A percentile compares a stretch with the other conserved stretches of the same genome.
These are phyloP conservation scores for Hippopotamyrus pictus DNA, from an alignment of 2,797 vertebrate species.

Conservation along the genomic window DNA sequence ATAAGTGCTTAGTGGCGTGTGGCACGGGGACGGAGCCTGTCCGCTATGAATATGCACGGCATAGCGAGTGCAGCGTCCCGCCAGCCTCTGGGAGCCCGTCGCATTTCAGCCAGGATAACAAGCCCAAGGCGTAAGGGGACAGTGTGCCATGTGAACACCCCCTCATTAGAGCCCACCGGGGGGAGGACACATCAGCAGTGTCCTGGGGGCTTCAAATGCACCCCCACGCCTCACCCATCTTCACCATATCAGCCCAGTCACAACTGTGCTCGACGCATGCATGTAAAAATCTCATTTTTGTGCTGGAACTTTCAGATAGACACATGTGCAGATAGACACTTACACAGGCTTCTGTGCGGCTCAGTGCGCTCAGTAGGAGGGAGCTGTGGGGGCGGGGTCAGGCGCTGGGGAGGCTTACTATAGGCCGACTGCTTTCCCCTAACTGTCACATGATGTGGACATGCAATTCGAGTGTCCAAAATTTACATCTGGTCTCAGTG, in stretches of 20 bases:
- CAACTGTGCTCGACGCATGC: not conserved
- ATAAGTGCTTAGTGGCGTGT: slow-evolving; percentile 54
- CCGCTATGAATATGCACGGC: slow-evolving; percentile 21
- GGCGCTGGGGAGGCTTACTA: not conserved
- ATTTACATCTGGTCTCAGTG: not conserved
- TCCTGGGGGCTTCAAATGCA: not conserved
- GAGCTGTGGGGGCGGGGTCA: not conserved
- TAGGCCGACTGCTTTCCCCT: not conserved
- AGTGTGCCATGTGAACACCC: not conserved
- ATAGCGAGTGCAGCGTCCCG: not conserved
- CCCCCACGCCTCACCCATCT: not conserved
- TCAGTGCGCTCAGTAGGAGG: not conserved
- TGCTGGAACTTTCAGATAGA: not conserved
- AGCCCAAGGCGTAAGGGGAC: not conserved
- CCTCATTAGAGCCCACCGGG: not conserved
- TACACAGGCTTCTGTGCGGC: not conserved
- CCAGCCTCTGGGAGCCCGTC: not conserved
- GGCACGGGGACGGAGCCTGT: slow-evolving; percentile 33
- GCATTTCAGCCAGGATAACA: not conserved
- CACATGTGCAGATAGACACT: not conserved
- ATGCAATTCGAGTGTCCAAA: not conserved
- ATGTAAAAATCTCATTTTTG: not conserved
- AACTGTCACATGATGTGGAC: not conserved
- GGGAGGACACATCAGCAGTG: not conserved
- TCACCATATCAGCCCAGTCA: not conserved